These are phyloP conservation scores for Ailurus styani DNA, from an alignment of 2,113 vertebrate species.

Conservation along the genomic window DNA sequence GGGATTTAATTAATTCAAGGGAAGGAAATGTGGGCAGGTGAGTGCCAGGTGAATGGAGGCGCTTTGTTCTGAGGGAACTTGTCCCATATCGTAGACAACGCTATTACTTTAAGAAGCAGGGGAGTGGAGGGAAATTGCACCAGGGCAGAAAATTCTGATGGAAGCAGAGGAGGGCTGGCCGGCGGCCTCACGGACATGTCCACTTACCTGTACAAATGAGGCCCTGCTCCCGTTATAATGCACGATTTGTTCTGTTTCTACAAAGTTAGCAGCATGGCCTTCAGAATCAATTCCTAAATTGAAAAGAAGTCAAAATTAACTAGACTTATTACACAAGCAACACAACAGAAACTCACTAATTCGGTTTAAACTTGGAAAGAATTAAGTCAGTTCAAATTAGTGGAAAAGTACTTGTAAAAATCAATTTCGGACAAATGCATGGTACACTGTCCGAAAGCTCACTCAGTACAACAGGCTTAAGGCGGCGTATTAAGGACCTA, in stretches of 20 bases:
- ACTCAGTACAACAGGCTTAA: background rate
- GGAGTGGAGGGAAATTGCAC: background rate
- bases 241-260: slow-evolving; percentile 96
- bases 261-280: slow-evolving; percentile 96
- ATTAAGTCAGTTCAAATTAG: background rate
- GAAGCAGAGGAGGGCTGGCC: background rate
- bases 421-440: background rate
- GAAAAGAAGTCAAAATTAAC: background rate
- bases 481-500: background rate
- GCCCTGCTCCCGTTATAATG: slow-evolving; percentile 90
- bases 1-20: background rate
- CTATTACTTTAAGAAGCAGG: background rate
- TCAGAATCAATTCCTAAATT: slow-evolving; percentile 94
- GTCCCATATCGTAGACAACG: background rate
- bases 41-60: background rate
- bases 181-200: fast-evolving
- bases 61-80: background rate
- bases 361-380: background rate
- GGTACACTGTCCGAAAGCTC: background rate
- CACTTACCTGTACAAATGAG: slow-evolving; percentile 90
- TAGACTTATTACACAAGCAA: background rate
- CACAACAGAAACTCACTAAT: background rate
- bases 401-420: slow-evolving; percentile 6
- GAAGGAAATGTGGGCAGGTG: background rate
- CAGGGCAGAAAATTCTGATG: background rate